Evolutionary conservation across 2,113 vertebrate species (phyloP), one percentile per base, ranked within the genome.

Genomic region (Meleagris gallopavo): DNA sequence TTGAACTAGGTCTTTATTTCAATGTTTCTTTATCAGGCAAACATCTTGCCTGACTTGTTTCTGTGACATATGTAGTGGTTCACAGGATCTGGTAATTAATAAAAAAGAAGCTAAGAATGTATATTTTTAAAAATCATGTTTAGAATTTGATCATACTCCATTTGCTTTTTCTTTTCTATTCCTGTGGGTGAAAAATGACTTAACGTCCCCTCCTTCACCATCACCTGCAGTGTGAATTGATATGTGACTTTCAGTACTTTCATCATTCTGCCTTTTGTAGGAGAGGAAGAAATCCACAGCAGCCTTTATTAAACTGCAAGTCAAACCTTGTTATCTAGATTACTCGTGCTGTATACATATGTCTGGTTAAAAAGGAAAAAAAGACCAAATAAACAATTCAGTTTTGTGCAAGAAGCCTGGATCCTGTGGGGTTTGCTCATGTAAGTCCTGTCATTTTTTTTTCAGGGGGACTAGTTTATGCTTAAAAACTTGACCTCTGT

Each of bases 1-100:
- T 55, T 81, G 45, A 81, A 57, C 30, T 75, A 38, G 30, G 62
- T 62, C 15, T 29, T 82, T 76, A 70, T 89, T 96, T 93, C 2
- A 3, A 3, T 48, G 46, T 61, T 83, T 93, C 46, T 93, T 57
- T 74, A 52, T 77, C 22, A 90, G 87, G 61, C 11, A 90, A 93
- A 73, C 57, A 67, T 89, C 77, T 90, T 92, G 48, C 89, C 69
- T 88, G 66, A 76, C 65, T 95, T 0, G 1, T 92, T 96, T 73
- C 50, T 71, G 54, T 73, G 75, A 76, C 83, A 79, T 89, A 79
- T 16, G 45, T 21, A 81, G 64, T 0, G 3, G 62, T 86, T 94
- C 75, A 89, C n/a, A 83, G 46, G 82, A 86, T 82, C 25, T 46
- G 41, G 30, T 67, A 94, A 86, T 87, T 90, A 86, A 76, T 52